A percentile compares a stretch with the other conserved stretches of the same genome.
phyloP scores from a whole-genome alignment of 2,797 vertebrate genomes.

The Emys orbicularis region DNA sequence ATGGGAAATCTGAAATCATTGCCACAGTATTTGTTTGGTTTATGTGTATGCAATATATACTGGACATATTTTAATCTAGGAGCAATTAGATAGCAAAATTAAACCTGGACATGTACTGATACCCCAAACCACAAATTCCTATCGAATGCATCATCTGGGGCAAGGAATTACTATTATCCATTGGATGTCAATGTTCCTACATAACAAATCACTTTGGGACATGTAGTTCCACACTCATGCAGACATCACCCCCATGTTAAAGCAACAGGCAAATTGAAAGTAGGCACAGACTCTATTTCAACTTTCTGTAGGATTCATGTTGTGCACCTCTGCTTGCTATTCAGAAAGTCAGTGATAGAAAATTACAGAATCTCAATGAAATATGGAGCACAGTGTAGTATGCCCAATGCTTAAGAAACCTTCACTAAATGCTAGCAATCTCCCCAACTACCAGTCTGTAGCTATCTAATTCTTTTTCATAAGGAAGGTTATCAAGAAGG shows the following conservation, averaged over 20 bases:
- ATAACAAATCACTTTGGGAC: neutral
- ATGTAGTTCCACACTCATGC: rapidly evolving
- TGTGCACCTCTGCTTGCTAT: neutral
- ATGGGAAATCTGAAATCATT: neutral
- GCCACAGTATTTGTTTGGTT: neutral
- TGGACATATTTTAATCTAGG: neutral
- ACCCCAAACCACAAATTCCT: neutral
- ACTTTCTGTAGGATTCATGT: neutral
- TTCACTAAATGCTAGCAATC: neutral
- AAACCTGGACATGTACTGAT: neutral
- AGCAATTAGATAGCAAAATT: neutral
- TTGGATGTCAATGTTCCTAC: neutral
- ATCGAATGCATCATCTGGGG: neutral
- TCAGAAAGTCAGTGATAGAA: neutral
- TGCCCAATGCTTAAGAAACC: neutral
- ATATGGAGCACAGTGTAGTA: neutral
- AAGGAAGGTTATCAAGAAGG: neutral
- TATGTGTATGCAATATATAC: neutral
- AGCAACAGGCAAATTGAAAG: neutral
- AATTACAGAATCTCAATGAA: neutral
- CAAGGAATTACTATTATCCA: neutral
- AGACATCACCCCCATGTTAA: neutral
- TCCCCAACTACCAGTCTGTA: neutral
- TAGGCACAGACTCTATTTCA: neutral
- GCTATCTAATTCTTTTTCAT: neutral